Evolutionary conservation across 2,888 invertebrate genomes (phyloP), one percentile per base, ranked within the genome.

Genomic region (Drosophila nigricruria): DNA sequence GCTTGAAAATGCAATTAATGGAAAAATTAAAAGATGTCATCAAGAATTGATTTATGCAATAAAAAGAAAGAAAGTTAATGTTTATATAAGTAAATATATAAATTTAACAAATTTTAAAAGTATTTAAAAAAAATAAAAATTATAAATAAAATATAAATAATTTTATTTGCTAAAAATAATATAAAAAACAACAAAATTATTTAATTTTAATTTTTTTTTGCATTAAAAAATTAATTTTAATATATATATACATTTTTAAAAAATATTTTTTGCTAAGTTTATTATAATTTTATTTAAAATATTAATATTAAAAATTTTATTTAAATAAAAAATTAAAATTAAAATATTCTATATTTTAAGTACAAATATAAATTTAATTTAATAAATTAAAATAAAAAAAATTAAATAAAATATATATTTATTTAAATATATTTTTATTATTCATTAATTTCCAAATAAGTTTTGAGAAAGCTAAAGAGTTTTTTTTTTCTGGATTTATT

Each of bases 1-100:
- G n/a, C 27, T 59, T 68, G 1, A 45, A 50, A 50, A 64, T 59
- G 3, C 53, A 71, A 57, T 75, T 72, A 67, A 68, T 27, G 16
- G 20, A 10, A 42, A 52, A 52, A 64, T 42, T 34, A 42, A 53
- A 53, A 56, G 27, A 30, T 53, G 34, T 25, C 12, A 50, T 30
- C 8, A 16, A 16, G 27, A 12, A 47, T 12, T 47, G 0, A 27
- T 27, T n/a, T 27, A n/a, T 25, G 8, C n/a, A 25, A 36, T 25
- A 12, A 3, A n/a, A 25, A 25, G 3, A 10, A 3, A 8, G 6
- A 18, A 5, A 18, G n/a, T n/a, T n/a, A n/a, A n/a, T n/a, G n/a
- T n/a, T n/a, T n/a, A n/a, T n/a, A n/a, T n/a, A n/a, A n/a, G n/a
- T n/a, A n/a, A 34, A 14, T 5, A 34, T 27, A 34, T 4, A 14